Base-by-base conservation (phyloP, 2,113 vertebrate genomes). In the Machaerirhynchus nigripectus region DNA sequence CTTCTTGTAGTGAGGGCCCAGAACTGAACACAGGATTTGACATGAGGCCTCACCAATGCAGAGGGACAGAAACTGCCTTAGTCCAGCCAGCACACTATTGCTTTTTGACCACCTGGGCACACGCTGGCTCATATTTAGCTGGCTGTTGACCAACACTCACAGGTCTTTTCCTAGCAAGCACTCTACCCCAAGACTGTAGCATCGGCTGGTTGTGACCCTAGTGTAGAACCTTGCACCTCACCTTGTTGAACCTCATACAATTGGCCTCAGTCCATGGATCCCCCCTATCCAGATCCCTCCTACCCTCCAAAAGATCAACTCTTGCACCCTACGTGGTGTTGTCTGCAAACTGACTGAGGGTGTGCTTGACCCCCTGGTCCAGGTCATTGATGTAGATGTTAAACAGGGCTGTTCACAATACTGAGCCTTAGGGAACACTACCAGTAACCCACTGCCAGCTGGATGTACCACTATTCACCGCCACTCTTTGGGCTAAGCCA, bases 281-380 rank as follows among this genome's bases (percentile, higher is more conserved):
- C 23, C 52, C 24, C 23, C 60, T n/a, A 26, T 67, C 15, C 33
- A 59, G 37, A 67, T 59, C 37, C 13, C 33, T 39, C 28, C 13
- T 46, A 20, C 42, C 46, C 10, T 74, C 44, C 77, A 39, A 28
- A 65, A 59, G 12, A 13, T 28, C 31, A 52, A 11, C 46, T 26
- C 3, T 67, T 44, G 28, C 16, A 30, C 15, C 23, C 10, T 46
- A 3, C 1, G 0, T 24, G 13, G 4, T 59, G 19, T 3, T 33
- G 13, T 39, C 28, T 39, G 52, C 27, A 44, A 67, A 67, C 6
- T 59, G 59, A 44, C 33, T 44, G 27, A 50, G 19, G 3, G 1
- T 52, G 13, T 37, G 13, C 15, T 67, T 23, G 15, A n/a, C 37
- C 5, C 42, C 20, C 35, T n/a, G 11, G 15, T 57, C 59, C 20